Base-by-base conservation (phyloP, 2,888 invertebrate genomes). In the Psylliodes chrysocephalus region DNA sequence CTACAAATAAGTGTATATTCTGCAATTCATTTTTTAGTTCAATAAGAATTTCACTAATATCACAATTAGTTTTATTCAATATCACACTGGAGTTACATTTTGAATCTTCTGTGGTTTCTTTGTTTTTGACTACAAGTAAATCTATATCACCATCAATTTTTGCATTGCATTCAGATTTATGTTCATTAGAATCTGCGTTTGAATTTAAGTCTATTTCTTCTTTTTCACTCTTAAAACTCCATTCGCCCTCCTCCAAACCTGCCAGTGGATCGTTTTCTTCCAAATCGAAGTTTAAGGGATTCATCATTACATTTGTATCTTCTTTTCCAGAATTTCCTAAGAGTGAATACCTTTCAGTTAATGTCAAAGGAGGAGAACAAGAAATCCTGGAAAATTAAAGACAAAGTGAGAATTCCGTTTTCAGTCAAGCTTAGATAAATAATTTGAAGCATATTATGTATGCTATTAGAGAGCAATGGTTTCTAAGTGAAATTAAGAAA, bases 141-240 rank as follows among this genome's bases (percentile, higher is more conserved):
- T 53, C 72, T 15, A n/a, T 38, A 12, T 53, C 72, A 42, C 70
- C 71, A 40, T 70, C 68, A 15, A 68, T 71, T 25, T 69, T 70
- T 28, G 14, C 22, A 46, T 47, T 46, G 8, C 14, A 22, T 55
- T 28, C 55, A 17, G 19, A n/a, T 44, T 44, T 44, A 17, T 6
- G 14, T 40, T 40, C n/a, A n/a, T n/a, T n/a, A n/a, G n/a, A n/a
- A n/a, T n/a, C 12, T 40, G 14, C 12, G 17, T 40, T 12, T 14
- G 14, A n/a, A 14, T 12, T 35, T 12, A 35, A 5, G 35, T n/a
- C 12, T 12, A 35, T 3, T 12, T n/a, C 12, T 14, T 35, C 35
- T 8, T 6, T 8, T 10, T 10, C 30, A 5, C 8, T 30, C 30
- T 30, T 10, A 10, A 30, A 30, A 30, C 15, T 10, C 12, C 38